A percentile compares a stretch with the other conserved stretches of the same genome.
Conservation (phyloP, 2,797 vertebrate genomes). For the Pelodytes ibericus region DNA sequence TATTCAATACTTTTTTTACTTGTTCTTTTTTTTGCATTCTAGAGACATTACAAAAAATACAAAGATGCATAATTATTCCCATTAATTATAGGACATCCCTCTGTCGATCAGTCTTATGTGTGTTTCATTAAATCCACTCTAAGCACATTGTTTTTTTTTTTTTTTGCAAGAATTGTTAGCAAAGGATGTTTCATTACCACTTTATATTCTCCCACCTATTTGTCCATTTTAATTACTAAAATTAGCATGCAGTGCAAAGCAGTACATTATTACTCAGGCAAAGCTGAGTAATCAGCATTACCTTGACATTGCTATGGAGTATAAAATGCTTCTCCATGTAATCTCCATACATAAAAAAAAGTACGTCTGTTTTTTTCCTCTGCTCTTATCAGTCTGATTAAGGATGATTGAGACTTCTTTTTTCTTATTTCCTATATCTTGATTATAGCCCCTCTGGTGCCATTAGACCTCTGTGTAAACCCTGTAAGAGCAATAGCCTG, state of each 20-base stretch:
- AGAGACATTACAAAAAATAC: too few relatives aligned
- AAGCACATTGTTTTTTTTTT: background rate
- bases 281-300: constrained; percentile 6
- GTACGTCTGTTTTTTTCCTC: constrained; percentile 1
- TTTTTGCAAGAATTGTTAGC: background rate
- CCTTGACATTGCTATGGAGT: constrained; percentile 12
- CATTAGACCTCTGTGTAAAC: constrained; percentile 35
- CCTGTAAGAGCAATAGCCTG: constrained; percentile 18
- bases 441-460: constrained; percentile 50
- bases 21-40: too few relatives aligned
- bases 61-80: too few relatives aligned
- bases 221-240: constrained; percentile 17
- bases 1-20: too few relatives aligned
- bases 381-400: constrained; percentile 47
- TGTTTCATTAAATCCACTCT: too few relatives aligned
- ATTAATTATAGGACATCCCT: too few relatives aligned
- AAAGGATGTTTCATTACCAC: background rate
- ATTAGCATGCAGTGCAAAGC: constrained; percentile 18
- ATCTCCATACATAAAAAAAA: constrained; percentile 27
- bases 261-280: background rate
- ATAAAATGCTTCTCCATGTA: constrained; percentile 7
- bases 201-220: constrained; percentile 4
- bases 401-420: constrained; percentile 47
- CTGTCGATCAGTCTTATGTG: too few relatives aligned
- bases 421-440: constrained; percentile 20